Evolutionary conservation across 1,140 invertebrate species (phyloP).

Genomic region (Drosophila setifemur): DNA sequence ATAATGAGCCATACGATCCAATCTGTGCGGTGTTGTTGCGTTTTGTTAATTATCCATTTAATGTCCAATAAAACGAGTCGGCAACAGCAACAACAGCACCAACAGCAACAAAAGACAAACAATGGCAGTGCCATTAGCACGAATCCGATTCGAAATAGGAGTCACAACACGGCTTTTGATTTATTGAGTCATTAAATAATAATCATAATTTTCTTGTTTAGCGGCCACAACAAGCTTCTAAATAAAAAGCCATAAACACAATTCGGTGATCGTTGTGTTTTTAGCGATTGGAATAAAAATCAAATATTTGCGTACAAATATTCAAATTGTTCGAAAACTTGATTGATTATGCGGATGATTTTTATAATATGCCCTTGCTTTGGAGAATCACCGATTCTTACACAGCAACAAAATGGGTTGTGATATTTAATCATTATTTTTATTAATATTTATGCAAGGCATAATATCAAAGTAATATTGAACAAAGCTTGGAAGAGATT

Average conservation of each 20-base stretch:
- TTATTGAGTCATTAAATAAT: conserved; percentile 77
- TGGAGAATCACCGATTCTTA: too few relatives aligned
- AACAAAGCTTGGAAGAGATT: too few relatives aligned
- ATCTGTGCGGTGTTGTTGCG: conserved; percentile 48
- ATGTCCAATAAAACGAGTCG: conserved; percentile 61
- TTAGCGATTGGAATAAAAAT: not conserved
- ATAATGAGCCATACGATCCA: conserved; percentile 39
- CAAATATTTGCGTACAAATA: too few relatives aligned
- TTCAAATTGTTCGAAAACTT: too few relatives aligned
- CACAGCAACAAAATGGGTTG: too few relatives aligned
- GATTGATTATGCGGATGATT: conserved; percentile 35
- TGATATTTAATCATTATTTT: too few relatives aligned
- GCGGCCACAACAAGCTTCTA: conserved; percentile 17
- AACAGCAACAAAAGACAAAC: not conserved
- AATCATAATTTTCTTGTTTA: conserved; percentile 68
- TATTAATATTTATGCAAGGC: too few relatives aligned
- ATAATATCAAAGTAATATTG: too few relatives aligned
- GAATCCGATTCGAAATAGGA: conserved; percentile 32
- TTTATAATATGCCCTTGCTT: not conserved
- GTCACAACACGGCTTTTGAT: conserved; percentile 50
- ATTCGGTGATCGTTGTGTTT: not conserved
- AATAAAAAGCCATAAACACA: conserved; percentile 35
- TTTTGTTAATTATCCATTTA: conserved; percentile 76
- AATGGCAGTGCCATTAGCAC: conserved; percentile 29
- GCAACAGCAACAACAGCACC: conserved; percentile 17